phyloP scores from a whole-genome alignment of 2,113 vertebrate species.

The Lagopus leucura region DNA sequence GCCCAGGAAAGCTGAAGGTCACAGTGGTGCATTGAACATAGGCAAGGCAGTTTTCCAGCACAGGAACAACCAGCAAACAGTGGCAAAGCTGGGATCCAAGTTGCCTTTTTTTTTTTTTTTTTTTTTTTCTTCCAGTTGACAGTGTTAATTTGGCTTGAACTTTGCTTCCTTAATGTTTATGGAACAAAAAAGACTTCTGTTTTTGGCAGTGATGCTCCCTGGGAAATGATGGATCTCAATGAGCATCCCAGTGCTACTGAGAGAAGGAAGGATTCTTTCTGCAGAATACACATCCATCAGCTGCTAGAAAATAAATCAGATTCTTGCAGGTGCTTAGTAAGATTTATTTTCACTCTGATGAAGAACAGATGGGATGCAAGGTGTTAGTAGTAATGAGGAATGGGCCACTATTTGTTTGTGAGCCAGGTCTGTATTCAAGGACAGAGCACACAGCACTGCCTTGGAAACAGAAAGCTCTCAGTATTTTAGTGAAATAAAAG shows the following conservation, averaged over 20 bases:
- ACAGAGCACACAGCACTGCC: background rate
- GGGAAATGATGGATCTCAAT: background rate
- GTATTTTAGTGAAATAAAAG: background rate
- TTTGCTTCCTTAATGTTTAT: background rate
- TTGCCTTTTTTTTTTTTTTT: background rate
- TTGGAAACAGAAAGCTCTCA: no score
- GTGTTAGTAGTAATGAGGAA: background rate
- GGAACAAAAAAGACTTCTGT: background rate
- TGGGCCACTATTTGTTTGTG: background rate
- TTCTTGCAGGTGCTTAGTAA: background rate
- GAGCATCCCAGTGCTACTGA: background rate
- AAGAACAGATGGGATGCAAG: constrained; percentile 5
- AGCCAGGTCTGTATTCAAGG: background rate
- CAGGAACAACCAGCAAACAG: background rate
- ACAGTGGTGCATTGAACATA: fast-evolving
- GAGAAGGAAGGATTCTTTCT: background rate
- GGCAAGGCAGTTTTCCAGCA: background rate
- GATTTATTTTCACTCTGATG: background rate
- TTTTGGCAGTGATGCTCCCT: background rate
- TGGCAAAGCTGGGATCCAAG: background rate
- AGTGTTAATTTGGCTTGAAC: background rate
- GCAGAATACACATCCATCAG: background rate
- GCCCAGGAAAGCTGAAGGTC: background rate
- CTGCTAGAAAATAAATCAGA: background rate
- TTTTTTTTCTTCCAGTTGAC: background rate